Percentiles rank a stretch among this genome's conserved stretches.
phyloP scores from a whole-genome alignment of 2,113 vertebrate species.

The Albula glossodonta region DNA sequence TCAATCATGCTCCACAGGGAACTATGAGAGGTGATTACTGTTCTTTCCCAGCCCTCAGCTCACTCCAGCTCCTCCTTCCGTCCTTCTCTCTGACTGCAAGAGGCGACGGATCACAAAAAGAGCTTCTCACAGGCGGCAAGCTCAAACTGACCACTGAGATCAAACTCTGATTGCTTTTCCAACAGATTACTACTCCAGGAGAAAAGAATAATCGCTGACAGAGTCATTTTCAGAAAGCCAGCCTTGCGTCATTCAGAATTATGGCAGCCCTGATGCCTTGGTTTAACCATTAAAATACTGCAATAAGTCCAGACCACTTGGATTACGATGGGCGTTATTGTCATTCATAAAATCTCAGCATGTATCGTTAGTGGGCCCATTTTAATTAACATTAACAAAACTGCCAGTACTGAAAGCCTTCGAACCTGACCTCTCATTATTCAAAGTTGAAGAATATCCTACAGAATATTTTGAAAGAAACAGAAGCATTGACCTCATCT shows the following conservation, averaged over 20 bases:
- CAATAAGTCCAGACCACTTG: conserved; percentile 28
- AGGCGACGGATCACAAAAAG: not conserved
- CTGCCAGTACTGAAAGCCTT: not conserved
- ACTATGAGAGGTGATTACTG: conserved; percentile 47
- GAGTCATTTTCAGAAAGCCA: conserved; percentile 34
- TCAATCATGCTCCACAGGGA: conserved; percentile 46
- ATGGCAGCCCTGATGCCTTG: conserved; percentile 25
- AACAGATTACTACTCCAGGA: conserved; percentile 27
- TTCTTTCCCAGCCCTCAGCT: conserved; percentile 21
- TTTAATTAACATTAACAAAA: not conserved
- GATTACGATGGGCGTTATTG: not conserved
- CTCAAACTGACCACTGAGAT: conserved; percentile 1
- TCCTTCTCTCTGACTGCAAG: conserved; percentile 1
- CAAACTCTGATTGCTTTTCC: conserved; percentile 23
- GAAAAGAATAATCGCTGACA: conserved; percentile 19
- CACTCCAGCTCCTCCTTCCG: conserved; percentile 20
- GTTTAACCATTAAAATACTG: conserved; percentile 27
- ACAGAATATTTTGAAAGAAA: not conserved
- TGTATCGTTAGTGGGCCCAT: not conserved
- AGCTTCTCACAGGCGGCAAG: conserved; percentile 8
- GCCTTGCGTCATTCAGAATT: conserved; percentile 39
- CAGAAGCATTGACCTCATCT: not conserved
- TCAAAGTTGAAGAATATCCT: not conserved
- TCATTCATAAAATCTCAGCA: not conserved
- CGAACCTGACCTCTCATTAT: not conserved